Base-by-base conservation (phyloP, 2,888 invertebrate species). In the Hybos culiciformis region DNA sequence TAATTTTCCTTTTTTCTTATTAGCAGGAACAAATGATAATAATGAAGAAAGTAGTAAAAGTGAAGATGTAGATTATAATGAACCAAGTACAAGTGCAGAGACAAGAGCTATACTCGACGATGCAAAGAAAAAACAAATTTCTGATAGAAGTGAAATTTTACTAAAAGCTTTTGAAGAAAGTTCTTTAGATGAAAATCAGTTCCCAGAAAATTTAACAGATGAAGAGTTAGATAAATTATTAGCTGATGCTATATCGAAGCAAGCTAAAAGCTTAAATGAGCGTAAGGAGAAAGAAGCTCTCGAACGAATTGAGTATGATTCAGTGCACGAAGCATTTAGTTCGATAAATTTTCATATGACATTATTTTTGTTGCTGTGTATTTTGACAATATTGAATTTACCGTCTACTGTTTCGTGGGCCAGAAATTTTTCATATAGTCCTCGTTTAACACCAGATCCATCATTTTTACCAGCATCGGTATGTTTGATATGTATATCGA, bases 371-470 rank as follows among this genome's bases (percentile, higher is more conserved):
- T 57, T 86, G 51, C 80, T 83, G 73, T 57, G 75, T 41, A 59
- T 76, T 14, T 70, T 78, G 23, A 71, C 83, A 0, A 48, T 76
- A n/a, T 65, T 84, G 31, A 83, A 82, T 62, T 51, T 80, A 11
- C 86, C 87, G 0, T 74, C 78, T 33, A 72, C 80, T 14, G 60
- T 87, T 33, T 80, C 83, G 5, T 88, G 87, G 87, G 80, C 84
- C 0, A 78, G 78, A 56, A 83, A 81, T 68, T 83, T 79, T 17
- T 40, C 32, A 5, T 40, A 23, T 47, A 57, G 58, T 3, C 7
- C 50, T 17, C 45, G 29, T 2, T 45, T 47, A 44, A 65, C 70
- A 42, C 71, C 74, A 3, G 83, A 83, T 62, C 77, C 79, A 23
- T 76, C 77, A 3, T 69, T 74, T 48, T 54, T 71, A 33, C 69